Evolutionary conservation across 2,888 invertebrate genomes (phyloP).

Genomic region (Rhamphomyia laevipes): DNA sequence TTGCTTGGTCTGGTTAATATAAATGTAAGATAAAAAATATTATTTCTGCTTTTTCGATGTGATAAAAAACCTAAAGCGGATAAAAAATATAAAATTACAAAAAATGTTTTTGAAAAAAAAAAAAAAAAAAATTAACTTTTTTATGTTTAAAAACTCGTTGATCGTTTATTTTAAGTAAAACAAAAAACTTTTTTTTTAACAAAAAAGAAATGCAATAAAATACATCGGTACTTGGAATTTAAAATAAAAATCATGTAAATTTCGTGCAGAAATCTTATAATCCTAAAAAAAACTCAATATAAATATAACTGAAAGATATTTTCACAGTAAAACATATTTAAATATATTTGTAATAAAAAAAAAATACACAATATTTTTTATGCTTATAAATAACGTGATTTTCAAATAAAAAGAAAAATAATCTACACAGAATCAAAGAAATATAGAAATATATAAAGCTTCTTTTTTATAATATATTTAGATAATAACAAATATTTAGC

Average conservation of each 20-base stretch:
- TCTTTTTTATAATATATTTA: no score
- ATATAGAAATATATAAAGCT: no score
- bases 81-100: not conserved
- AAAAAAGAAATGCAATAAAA: no score
- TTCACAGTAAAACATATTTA: no score
- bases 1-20: constrained; percentile 59
- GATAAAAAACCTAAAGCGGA: constrained; percentile 6
- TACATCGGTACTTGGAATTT: no score
- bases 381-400: not conserved
- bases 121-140: not conserved
- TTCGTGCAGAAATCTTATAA: no score
- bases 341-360: not conserved
- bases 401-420: not conserved
- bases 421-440: no score
- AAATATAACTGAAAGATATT: no score
- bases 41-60: constrained; percentile 2
- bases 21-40: constrained; percentile 3
- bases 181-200: no score
- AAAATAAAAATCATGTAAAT: no score
- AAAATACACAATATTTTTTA: not conserved
- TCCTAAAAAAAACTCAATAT: no score
- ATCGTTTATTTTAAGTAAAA: constrained; percentile 2
- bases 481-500: no score
- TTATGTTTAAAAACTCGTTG: constrained; percentile 1
- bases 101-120: not conserved